Evolutionary conservation across 2,797 vertebrate species (phyloP).

Genomic region (Gadopsis marmoratus): DNA sequence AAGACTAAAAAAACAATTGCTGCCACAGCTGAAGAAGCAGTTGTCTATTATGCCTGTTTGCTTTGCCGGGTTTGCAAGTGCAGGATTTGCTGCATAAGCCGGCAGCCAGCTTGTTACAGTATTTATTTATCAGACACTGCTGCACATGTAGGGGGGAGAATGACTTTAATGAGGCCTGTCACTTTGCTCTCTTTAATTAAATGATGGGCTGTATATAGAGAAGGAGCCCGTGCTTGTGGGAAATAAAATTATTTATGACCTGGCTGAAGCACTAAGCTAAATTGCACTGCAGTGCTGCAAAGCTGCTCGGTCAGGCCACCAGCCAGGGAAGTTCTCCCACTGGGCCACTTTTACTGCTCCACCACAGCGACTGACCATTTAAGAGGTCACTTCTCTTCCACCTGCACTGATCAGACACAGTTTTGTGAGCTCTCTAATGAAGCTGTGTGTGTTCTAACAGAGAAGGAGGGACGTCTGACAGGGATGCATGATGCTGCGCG

Average conservation of each 20-base stretch:
- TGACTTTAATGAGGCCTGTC: constrained; percentile 82
- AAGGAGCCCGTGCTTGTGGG: constrained; percentile 82
- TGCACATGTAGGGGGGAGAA: constrained; percentile 67
- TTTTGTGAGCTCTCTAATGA: constrained; percentile 35
- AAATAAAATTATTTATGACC: constrained; percentile 87
- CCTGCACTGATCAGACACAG: constrained; percentile 35
- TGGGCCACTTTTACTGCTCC: constrained; percentile 48
- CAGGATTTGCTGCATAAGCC: constrained; percentile 52
- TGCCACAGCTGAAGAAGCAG: constrained; percentile 24
- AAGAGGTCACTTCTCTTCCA: constrained; percentile 46
- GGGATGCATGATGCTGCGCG: constrained; percentile 31
- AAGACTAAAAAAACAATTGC: constrained; percentile 22
- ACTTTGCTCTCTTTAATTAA: constrained; percentile 88
- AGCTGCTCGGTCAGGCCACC: constrained; percentile 74
- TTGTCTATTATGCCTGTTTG: constrained; percentile 24
- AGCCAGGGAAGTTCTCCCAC: constrained; percentile 52
- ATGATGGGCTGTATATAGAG: constrained; percentile 86
- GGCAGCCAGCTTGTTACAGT: constrained; percentile 54
- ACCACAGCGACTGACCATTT: constrained; percentile 49
- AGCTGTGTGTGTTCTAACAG: constrained; percentile 16
- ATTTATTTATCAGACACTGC: constrained; percentile 71
- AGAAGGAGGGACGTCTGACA: constrained; percentile 43
- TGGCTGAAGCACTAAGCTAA: constrained; percentile 87
- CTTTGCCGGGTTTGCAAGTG: constrained; percentile 24
- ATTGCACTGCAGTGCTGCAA: constrained; percentile 87